Evolutionary conservation across 1,140 invertebrate genomes (phyloP).

Genomic region (Bombus superbus): DNA sequence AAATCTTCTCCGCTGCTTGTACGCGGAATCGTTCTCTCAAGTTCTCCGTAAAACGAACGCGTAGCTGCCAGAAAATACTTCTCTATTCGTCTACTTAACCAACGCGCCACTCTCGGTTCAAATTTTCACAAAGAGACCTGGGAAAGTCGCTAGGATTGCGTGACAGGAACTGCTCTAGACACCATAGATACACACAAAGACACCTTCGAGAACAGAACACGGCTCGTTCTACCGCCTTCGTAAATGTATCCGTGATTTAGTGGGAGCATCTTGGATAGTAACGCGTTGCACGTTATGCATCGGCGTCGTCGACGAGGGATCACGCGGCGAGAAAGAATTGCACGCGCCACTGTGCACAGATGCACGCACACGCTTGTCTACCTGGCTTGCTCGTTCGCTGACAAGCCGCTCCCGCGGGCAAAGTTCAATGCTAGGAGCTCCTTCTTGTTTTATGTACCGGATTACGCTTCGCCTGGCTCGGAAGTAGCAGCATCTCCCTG

Average conservation of each 20-base stretch:
- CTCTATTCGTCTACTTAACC: too few species aligned
- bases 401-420: conserved; percentile 65
- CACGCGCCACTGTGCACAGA: conserved; percentile 4
- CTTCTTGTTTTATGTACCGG: conserved; percentile 68
- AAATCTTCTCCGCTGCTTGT: too few species aligned
- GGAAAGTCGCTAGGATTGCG: not conserved
- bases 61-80: too few species aligned
- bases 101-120: not conserved
- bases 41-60: too few species aligned
- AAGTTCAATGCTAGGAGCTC: conserved; percentile 67
- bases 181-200: not conserved
- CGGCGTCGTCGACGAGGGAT: conserved; percentile 5
- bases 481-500: conserved; percentile 58
- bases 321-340: not conserved
- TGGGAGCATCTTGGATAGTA: conserved; percentile 60
- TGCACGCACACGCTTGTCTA: conserved; percentile 24
- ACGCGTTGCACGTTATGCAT: not conserved
- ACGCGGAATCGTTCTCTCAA: too few species aligned
- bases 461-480: conserved; percentile 62
- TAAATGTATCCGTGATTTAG: conserved; percentile 66
- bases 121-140: not conserved
- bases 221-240: conserved; percentile 59
- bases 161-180: not conserved
- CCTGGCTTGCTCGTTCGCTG: conserved; percentile 38
- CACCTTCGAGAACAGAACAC: not conserved